Percentiles rank a stretch among this genome's conserved stretches.
Conservation (phyloP, 2,797 vertebrate genomes). For the Rhinoraja longicauda region DNA sequence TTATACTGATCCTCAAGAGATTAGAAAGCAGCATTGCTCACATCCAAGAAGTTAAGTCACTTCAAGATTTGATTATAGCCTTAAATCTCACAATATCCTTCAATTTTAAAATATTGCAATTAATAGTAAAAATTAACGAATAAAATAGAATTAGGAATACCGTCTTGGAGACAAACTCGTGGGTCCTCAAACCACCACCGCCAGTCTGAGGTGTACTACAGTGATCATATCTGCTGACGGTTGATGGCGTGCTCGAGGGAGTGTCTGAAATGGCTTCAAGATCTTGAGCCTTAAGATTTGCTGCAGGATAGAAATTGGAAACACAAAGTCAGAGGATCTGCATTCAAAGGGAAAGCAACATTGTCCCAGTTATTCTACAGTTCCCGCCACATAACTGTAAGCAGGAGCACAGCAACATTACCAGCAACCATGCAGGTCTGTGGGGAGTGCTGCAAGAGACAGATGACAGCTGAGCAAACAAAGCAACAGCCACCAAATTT, state of each 20-base stretch:
- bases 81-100: too few relatives aligned
- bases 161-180: conserved; percentile 93
- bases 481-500: not conserved
- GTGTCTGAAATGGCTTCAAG: conserved; percentile 24
- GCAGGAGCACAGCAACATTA: not conserved
- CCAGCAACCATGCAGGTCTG: not conserved
- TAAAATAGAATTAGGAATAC: conserved; percentile 52
- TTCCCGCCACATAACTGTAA: not conserved
- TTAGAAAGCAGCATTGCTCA: not conserved
- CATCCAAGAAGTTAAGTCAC: not conserved
- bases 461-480: not conserved
- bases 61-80: not conserved
- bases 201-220: conserved; percentile 72
- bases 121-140: not conserved
- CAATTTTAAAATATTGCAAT: not conserved
- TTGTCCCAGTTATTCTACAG: not conserved
- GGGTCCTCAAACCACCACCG: conserved; percentile 67
- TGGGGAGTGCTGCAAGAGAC: not conserved
- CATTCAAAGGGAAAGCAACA: too few relatives aligned
- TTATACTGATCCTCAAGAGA: not conserved
- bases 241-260: conserved; percentile 20
- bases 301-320: conserved; percentile 5
- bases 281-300: conserved; percentile 9
- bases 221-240: conserved; percentile 42
- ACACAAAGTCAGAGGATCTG: not conserved